These are phyloP conservation scores for Eidolon dupreanum DNA, from an alignment of 2,797 vertebrate species.

Conservation along the genomic window DNA sequence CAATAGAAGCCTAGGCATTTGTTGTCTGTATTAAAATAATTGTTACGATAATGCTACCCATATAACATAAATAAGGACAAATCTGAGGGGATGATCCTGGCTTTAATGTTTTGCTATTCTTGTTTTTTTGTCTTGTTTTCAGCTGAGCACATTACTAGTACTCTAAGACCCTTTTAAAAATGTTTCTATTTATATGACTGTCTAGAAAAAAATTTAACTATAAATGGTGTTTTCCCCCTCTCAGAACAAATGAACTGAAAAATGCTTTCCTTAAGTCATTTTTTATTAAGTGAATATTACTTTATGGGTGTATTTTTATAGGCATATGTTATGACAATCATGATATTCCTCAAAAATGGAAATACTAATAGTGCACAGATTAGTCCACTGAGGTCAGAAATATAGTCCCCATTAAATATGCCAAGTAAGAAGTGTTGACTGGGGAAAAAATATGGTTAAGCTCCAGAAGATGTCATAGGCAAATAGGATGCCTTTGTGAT, in stretches of 20 bases:
- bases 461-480: background rate
- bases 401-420: background rate
- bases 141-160: background rate
- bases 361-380: background rate
- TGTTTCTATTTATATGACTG: background rate
- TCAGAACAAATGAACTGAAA: constrained; percentile 15
- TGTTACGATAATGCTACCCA: background rate
- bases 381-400: background rate
- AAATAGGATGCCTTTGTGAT: background rate
- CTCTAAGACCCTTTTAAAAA: background rate
- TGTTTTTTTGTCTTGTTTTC: background rate
- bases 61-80: background rate
- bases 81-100: background rate
- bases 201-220: background rate
- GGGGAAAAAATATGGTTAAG: background rate
- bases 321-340: background rate
- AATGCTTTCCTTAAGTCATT: background rate
- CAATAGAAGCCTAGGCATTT: background rate
- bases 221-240: background rate
- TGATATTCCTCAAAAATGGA: background rate
- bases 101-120: background rate
- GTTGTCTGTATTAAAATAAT: background rate
- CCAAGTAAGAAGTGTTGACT: background rate
- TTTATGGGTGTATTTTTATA: background rate
- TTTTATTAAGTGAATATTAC: background rate